These are phyloP conservation scores for Chloropsis cyanopogon DNA, from an alignment of 2,113 vertebrate species.

Conservation along the genomic window DNA sequence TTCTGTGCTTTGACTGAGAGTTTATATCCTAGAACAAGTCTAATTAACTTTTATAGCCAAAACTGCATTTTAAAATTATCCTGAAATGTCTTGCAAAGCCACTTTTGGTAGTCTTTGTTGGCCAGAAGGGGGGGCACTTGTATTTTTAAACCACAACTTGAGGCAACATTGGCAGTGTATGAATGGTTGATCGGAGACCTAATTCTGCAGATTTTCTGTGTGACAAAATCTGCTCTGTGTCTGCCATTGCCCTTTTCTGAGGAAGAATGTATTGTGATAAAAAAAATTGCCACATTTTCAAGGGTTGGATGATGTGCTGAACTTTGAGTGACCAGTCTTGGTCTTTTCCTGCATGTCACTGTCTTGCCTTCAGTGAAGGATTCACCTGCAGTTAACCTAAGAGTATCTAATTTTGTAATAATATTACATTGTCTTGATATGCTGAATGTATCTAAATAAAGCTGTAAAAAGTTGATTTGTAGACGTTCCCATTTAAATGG, in stretches of 20 bases:
- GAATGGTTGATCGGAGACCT: not conserved
- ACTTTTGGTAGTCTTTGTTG: not conserved
- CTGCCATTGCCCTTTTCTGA: not conserved
- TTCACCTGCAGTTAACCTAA: not conserved
- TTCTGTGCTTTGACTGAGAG: not conserved
- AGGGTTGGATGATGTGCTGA: not conserved
- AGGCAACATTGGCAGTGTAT: not conserved
- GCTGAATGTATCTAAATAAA: constrained; percentile 7
- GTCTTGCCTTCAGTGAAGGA: not conserved
- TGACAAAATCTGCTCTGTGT: not conserved
- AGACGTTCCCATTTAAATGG: not conserved
- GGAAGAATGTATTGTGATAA: not conserved
- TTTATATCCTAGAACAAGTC: not conserved
- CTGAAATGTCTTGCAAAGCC: not conserved
- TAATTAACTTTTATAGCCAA: not conserved
- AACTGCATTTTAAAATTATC: not conserved
- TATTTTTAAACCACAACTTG: not conserved
- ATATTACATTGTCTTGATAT: not conserved
- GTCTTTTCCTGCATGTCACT: not conserved
- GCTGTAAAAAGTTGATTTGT: not conserved
- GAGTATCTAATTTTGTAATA: not conserved
- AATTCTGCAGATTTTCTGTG: not conserved
- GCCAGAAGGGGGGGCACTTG: constrained; percentile 44
- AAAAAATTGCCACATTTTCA: not conserved
- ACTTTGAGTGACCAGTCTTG: not conserved